These are phyloP conservation scores for Panurus biarmicus DNA, from an alignment of 2,113 vertebrate genomes.

Conservation along the genomic window DNA sequence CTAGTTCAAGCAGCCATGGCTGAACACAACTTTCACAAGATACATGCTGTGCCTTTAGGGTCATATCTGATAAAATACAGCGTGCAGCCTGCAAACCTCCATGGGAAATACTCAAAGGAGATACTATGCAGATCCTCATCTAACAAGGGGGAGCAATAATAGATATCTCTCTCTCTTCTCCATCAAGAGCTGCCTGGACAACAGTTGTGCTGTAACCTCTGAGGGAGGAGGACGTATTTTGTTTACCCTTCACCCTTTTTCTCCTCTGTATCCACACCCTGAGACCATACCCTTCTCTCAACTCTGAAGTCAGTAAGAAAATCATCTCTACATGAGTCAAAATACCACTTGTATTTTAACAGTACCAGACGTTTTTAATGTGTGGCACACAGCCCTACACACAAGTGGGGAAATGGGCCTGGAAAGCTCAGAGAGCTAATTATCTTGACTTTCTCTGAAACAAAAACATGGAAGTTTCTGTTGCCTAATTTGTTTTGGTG, in stretches of 20 bases:
- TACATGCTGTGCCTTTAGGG: not conserved
- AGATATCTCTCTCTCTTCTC: not conserved
- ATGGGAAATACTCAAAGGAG: not conserved
- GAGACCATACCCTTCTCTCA: not conserved
- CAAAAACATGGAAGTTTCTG: not conserved
- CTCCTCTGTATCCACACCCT: fast-evolving
- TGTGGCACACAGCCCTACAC: fast-evolving
- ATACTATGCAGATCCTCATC: not conserved
- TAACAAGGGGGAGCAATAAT: not conserved
- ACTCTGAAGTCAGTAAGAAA: not conserved
- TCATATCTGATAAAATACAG: not conserved
- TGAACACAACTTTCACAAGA: not conserved
- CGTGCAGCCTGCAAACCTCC: not conserved
- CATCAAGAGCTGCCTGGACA: not conserved
- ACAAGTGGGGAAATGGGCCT: not conserved
- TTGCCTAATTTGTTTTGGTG: not conserved
- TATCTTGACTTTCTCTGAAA: not conserved
- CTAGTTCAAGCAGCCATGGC: not conserved
- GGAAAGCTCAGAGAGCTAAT: not conserved
- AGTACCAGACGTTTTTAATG: not conserved
- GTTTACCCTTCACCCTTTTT: not conserved
- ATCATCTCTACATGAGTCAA: not conserved
- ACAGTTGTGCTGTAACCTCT: not conserved
- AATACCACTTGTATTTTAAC: not conserved
- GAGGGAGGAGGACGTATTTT: not conserved